Evolutionary conservation across 2,888 invertebrate genomes (phyloP).

Genomic region (Coelopa pilipes): DNA sequence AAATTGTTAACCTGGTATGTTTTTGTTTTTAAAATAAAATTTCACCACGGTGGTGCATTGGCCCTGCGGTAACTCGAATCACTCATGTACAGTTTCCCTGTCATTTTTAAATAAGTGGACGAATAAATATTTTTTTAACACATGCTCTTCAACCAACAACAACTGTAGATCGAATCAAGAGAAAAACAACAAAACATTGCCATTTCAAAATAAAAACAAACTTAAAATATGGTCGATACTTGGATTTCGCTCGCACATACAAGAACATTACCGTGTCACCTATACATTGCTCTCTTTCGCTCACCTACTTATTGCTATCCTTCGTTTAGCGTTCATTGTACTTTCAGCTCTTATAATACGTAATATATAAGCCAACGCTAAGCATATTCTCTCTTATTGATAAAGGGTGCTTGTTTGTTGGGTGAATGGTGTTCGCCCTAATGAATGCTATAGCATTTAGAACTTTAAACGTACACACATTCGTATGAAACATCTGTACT

Average conservation of each 20-base stretch:
- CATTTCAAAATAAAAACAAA: constrained; percentile 21
- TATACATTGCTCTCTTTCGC: constrained; percentile 16
- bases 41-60: too few species aligned
- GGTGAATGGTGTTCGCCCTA: neutral
- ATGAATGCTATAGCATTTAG: constrained; percentile 11
- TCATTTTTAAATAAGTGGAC: constrained; percentile 27
- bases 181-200: neutral
- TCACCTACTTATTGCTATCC: neutral
- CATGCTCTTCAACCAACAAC: constrained; percentile 2
- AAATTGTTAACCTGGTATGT: neutral
- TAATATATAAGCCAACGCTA: constrained; percentile 36
- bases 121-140: neutral
- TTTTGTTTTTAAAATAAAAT: too few species aligned
- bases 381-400: neutral
- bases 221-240: neutral
- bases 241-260: neutral
- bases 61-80: neutral
- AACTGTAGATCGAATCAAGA: neutral
- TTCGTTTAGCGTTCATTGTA: constrained; percentile 24
- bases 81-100: constrained; percentile 33
- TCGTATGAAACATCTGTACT: too few species aligned
- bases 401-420: neutral
- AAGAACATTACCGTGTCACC: neutral
- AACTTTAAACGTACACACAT: neutral
- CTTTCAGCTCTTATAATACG: constrained; percentile 12